Base-by-base conservation (phyloP, 2,888 invertebrate species). In the Melikaiella ostensackeni region DNA sequence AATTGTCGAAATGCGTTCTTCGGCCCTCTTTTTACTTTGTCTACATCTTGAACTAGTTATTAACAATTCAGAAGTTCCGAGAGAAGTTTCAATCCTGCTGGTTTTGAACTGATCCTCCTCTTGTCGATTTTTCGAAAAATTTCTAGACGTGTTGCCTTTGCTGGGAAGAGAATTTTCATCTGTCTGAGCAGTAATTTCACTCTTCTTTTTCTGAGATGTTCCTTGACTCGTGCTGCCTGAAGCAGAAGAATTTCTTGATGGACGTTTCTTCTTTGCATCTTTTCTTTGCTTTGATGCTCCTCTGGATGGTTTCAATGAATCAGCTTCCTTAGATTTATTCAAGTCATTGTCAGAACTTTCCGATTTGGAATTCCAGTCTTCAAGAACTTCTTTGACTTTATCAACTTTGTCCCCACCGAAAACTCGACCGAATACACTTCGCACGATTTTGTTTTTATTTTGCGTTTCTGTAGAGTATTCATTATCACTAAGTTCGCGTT, bases 21-120 rank as follows among this genome's bases (percentile, higher is more conserved):
- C 90, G 1, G 91, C 91, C 1, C 89, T 86, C 42, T 88, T 90
- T 66, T 91, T 91, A 75, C 91, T 91, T 62, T 88, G 88, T n/a
- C 91, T 83, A 59, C 88, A 88, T 63, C 88, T 84, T 4, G 86
- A 84, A 8, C 79, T 81, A 0, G 81, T 57, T 0, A 79, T 61
- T 1, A 81, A n/a, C 7, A 80, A 76, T 3, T 81, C 76, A 7
- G 59, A 75, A 46, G 70, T 9, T 73, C 79, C 75, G 7, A 33
- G 16, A 30, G 50, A 70, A 33, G 19, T n/a, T 33, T 70, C 50
- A 70, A 70, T 19, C 30, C 33, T 70, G 9, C 13, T 70, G n/a
- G 70, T 70, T 46, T 70, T 55, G 9, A 70, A 50, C n/a, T 55
- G 27, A 38, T 33, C 24, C 7, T 30, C 50, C 7, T 46, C 46